Base-by-base conservation (phyloP, 2,888 invertebrate genomes). In the Nemotelus pantherinus region DNA sequence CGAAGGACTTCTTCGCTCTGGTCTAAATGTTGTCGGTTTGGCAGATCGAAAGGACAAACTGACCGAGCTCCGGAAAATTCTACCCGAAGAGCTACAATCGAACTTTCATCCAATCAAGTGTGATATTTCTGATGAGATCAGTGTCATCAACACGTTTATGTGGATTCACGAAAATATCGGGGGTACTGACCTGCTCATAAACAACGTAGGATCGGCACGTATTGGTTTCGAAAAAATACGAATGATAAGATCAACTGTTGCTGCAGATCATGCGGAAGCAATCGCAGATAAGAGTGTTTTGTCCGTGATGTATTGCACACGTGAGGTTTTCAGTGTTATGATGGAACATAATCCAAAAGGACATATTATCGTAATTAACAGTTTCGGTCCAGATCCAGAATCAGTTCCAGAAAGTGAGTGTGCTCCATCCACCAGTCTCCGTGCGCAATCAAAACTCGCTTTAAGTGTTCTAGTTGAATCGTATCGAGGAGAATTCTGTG, bases 11-110 rank as follows among this genome's bases (percentile, higher is more conserved):
- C 87, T 88, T 3, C 82, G 85, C 76, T 85, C 87, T 48, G 91
- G 91, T 2, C 82, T 91, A 82, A 85, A 87, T 72, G 91, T 91
- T 2, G 87, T 90, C 0, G 90, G 89, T 0, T 84, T 90, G 81
- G 90, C 90, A 0, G 85, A 90, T 70, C 87, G 89, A 72, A 84
- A 88, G 41, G 88, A 89, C 43, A 83, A 84, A 3, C 78, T 87
- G 3, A 80, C 83, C 41, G 78, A 83, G 79, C 58, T 87, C 9
- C 82, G 82, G 6, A 78, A 77, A 0, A 77, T 80, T 10, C 57
- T 86, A 41, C 83, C 82, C 7, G 41, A 45, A 9, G 78, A 78
- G 3, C 76, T 82, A 44, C 83, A 81, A 0, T 60, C 76, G 5
- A 83, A 84, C 39, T 74, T 86, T 25, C 84, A 85, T 76, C 82